These are phyloP conservation scores for Eudemis profundana DNA, from an alignment of 2,888 invertebrate genomes.

Conservation along the genomic window DNA sequence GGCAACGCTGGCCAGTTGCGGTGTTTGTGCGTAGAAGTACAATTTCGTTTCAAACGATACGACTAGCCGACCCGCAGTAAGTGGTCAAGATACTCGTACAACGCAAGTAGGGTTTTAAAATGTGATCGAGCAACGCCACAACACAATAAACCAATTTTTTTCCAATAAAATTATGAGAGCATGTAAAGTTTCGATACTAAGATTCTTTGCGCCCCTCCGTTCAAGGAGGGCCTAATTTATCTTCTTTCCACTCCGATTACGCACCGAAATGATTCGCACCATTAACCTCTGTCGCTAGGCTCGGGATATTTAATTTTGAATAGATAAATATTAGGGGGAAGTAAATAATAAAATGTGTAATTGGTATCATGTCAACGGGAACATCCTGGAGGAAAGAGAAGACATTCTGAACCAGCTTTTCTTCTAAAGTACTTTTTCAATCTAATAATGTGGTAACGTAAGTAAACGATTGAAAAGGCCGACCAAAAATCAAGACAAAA, in stretches of 20 bases:
- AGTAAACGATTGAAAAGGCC: too few species aligned
- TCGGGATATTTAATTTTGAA: conserved; percentile 58
- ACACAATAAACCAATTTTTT: background rate
- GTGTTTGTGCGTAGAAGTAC: too few species aligned
- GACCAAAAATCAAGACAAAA: too few species aligned
- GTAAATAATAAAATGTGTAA: conserved; percentile 25
- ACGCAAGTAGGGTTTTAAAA: too few species aligned
- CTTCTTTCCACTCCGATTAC: conserved; percentile 75
- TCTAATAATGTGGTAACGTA: too few species aligned
- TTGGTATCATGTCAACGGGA: background rate
- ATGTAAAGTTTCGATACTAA: conserved; percentile 21
- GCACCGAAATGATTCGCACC: conserved; percentile 74
- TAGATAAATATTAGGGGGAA: conserved; percentile 31
- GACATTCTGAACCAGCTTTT: too few species aligned
- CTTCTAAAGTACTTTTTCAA: too few species aligned
- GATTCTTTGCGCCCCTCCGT: conserved; percentile 17
- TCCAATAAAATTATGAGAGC: background rate
- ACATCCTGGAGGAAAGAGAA: background rate
- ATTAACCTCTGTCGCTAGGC: conserved; percentile 69
- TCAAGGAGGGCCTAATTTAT: conserved; percentile 67
- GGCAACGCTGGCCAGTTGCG: too few species aligned
- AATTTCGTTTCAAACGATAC: too few species aligned
- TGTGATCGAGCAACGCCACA: too few species aligned
- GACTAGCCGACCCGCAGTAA: too few species aligned
- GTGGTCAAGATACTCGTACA: too few species aligned